These are phyloP conservation scores for Bufo gargarizans DNA, from an alignment of 2,113 vertebrate species.

Conservation along the genomic window DNA sequence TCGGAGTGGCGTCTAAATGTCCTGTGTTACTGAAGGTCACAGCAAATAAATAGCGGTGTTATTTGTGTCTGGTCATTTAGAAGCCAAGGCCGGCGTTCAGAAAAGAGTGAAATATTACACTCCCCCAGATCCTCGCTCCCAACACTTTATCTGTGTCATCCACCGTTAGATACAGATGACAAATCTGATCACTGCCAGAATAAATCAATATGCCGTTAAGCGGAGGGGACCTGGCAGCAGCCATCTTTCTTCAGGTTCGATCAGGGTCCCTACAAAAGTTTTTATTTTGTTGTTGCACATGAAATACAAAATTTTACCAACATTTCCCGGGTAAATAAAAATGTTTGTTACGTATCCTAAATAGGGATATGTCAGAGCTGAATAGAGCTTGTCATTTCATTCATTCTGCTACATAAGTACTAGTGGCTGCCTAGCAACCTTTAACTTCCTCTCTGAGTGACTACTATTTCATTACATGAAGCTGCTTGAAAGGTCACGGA, in stretches of 20 bases:
- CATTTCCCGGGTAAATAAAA: neutral
- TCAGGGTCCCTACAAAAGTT: neutral
- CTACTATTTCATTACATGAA: neutral
- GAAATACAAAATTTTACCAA: no score
- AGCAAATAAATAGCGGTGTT: slow-evolving; percentile 7
- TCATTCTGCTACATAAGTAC: neutral
- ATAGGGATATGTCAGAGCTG: neutral
- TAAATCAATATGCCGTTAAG: slow-evolving; percentile 24
- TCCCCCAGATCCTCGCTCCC: neutral
- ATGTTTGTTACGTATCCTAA: neutral
- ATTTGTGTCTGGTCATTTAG: slow-evolving; percentile 1
- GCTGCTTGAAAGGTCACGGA: no score
- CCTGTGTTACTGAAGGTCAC: neutral
- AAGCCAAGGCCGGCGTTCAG: slow-evolving; percentile 1
- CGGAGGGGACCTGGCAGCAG: neutral
- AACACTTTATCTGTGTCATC: slow-evolving; percentile 26
- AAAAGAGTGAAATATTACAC: slow-evolving; percentile 13
- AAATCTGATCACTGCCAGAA: slow-evolving; percentile 14
- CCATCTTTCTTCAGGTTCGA: neutral
- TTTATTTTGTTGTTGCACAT: no score
- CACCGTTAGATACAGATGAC: slow-evolving; percentile 30
- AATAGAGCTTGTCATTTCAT: neutral
- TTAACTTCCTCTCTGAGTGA: neutral
- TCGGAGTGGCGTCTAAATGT: neutral
- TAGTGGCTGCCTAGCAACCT: neutral